Percentiles rank a stretch among this genome's conserved stretches.
Conservation (phyloP, 1,140 invertebrate species). For the Lepidostoma basale region DNA sequence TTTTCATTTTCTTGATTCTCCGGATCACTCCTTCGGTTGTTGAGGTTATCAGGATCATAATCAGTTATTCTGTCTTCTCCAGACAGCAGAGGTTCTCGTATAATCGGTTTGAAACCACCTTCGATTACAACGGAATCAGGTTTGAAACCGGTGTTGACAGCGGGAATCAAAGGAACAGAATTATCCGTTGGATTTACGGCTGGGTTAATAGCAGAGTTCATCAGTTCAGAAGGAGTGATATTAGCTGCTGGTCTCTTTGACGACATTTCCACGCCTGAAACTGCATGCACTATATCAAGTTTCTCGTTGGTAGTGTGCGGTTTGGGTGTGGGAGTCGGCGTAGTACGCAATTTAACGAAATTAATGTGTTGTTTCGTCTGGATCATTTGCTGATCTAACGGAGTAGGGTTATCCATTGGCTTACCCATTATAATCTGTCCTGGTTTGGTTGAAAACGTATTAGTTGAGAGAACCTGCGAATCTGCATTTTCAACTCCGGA, state of each 20-base stretch:
- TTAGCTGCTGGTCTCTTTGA: slow-evolving; percentile 46
- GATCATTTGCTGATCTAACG: slow-evolving; percentile 57
- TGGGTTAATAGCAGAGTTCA: slow-evolving; percentile 54
- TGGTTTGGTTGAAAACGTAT: slow-evolving; percentile 51
- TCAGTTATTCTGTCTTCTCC: slow-evolving; percentile 61
- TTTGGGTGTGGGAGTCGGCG: slow-evolving; percentile 45
- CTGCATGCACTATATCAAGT: slow-evolving; percentile 38
- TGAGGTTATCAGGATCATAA: slow-evolving; percentile 54
- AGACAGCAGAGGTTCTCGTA: slow-evolving; percentile 63
- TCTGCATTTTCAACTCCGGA: slow-evolving; percentile 49
- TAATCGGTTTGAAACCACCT: slow-evolving; percentile 81
- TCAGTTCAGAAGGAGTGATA: slow-evolving; percentile 60
- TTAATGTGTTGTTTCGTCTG: slow-evolving; percentile 50
- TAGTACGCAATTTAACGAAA: slow-evolving; percentile 35
- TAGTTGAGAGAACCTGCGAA: slow-evolving; percentile 51
- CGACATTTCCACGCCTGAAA: slow-evolving; percentile 45
- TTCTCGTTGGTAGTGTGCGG: slow-evolving; percentile 26
- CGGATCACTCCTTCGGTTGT: slow-evolving; percentile 60
- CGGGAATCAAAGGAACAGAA: slow-evolving; percentile 53
- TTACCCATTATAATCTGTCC: slow-evolving; percentile 60
- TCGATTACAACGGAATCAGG: slow-evolving; percentile 80
- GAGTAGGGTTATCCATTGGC: slow-evolving; percentile 57
- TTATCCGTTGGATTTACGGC: slow-evolving; percentile 47
- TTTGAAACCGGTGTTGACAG: slow-evolving; percentile 77
- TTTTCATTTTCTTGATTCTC: slow-evolving; percentile 60